Conservation (phyloP, 2,797 vertebrate species). For the Oophaga sylvatica region DNA sequence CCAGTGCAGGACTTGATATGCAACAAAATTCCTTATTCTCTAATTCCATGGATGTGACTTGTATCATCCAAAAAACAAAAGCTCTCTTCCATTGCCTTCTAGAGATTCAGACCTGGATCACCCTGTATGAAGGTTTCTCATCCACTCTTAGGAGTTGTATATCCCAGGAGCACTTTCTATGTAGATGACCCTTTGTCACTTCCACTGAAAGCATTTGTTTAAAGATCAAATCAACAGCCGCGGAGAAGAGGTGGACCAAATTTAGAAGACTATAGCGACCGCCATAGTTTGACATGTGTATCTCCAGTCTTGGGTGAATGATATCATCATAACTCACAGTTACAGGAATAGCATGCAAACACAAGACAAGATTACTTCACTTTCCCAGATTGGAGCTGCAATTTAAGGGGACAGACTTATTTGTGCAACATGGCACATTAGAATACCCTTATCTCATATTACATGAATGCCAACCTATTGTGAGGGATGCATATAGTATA, state of each 20-base stretch:
- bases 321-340: conserved; percentile 71
- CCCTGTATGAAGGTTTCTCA: conserved; percentile 6
- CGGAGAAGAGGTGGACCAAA: conserved; percentile 66
- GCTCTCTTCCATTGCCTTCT: background rate
- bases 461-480: background rate
- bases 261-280: conserved; percentile 65
- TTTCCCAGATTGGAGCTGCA: conserved; percentile 31
- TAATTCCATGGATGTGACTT: background rate
- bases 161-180: conserved; percentile 4
- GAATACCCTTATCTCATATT: background rate
- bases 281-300: conserved; percentile 71
- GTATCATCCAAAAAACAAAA: conserved; percentile 21
- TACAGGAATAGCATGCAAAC: conserved; percentile 81
- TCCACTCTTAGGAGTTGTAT: background rate
- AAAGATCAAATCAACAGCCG: conserved; percentile 66
- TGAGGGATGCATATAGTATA: background rate
- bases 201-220: conserved; percentile 51
- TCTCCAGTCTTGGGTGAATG: conserved; percentile 70
- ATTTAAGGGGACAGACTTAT: conserved; percentile 28
- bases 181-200: conserved; percentile 53
- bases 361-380: conserved; percentile 59
- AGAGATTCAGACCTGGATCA: background rate
- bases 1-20: conserved; percentile 1
- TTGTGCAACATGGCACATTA: conserved; percentile 4
- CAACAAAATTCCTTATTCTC: background rate